A percentile compares a stretch with the other conserved stretches of the same genome.
These are phyloP conservation scores for Drosophila triauraria DNA, from an alignment of 1,140 invertebrate genomes.

Conservation along the genomic window DNA sequence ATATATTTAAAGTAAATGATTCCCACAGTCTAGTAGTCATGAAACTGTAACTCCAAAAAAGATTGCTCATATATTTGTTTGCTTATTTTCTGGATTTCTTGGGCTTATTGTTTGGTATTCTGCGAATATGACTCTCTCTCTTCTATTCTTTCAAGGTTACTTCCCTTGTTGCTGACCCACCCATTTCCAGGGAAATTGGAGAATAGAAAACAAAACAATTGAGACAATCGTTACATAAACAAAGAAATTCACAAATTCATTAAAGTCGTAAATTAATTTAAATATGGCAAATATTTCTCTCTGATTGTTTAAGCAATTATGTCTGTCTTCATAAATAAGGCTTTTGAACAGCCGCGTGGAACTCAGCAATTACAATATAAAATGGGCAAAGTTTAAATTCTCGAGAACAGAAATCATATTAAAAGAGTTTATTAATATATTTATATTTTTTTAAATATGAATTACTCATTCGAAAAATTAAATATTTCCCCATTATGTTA, in stretches of 20 bases:
- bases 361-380: constrained; percentile 9
- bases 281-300: constrained; percentile 39
- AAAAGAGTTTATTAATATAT: not conserved
- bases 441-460: not conserved
- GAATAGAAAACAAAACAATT: constrained; percentile 67
- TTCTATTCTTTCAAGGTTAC: not conserved
- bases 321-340: constrained; percentile 43
- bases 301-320: constrained; percentile 47
- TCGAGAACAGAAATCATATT: not conserved
- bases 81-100: not conserved
- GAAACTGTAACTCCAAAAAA: not conserved
- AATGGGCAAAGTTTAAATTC: constrained; percentile 21
- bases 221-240: constrained; percentile 32
- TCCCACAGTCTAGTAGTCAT: not conserved
- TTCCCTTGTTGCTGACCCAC: constrained; percentile 3
- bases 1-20: not conserved
- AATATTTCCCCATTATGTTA: not conserved
- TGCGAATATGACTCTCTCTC: not conserved
- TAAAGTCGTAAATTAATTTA: constrained; percentile 75
- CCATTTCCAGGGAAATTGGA: constrained; percentile 36
- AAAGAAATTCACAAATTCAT: constrained; percentile 23
- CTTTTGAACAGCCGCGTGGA: constrained; percentile 61
- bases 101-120: not conserved
- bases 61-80: not conserved
- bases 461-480: not conserved